phyloP scores from a whole-genome alignment of 2,113 vertebrate genomes.

The Gnathonemus echidnorhynchus region DNA sequence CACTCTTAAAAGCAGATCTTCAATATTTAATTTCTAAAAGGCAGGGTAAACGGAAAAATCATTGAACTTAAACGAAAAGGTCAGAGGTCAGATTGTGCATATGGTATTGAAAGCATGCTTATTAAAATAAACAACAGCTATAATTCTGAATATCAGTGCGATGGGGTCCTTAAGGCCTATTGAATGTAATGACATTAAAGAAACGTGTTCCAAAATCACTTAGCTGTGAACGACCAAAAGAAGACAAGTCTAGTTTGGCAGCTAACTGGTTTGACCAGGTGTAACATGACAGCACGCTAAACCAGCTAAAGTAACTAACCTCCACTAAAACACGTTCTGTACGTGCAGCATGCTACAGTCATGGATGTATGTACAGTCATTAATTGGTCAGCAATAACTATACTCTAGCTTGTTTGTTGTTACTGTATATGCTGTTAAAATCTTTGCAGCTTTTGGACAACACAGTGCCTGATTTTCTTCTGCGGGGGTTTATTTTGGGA shows the following conservation, averaged over 20 bases:
- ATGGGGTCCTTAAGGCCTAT: not conserved
- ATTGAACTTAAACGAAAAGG: not conserved
- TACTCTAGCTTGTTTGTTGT: not conserved
- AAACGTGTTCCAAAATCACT: not conserved
- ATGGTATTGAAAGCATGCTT: not conserved
- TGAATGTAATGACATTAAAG: not conserved
- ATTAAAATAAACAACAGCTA: not conserved
- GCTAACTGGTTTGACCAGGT: not conserved
- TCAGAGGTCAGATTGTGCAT: not conserved
- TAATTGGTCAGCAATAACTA: not conserved
- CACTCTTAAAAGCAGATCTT: not conserved
- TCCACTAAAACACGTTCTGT: not conserved
- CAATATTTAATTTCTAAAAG: not conserved
- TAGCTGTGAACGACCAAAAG: not conserved
- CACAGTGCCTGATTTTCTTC: not conserved
- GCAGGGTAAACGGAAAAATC: not conserved
- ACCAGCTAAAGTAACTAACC: not conserved
- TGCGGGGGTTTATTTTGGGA: not conserved
- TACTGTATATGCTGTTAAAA: not conserved
- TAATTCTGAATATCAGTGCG: not conserved
- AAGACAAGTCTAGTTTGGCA: not conserved
- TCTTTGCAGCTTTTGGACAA: not conserved
- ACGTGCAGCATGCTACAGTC: not conserved
- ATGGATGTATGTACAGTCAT: not conserved
- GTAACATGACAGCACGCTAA: not conserved